Conservation (phyloP, 1,140 invertebrate species). For the Drosophila aff. region DNA sequence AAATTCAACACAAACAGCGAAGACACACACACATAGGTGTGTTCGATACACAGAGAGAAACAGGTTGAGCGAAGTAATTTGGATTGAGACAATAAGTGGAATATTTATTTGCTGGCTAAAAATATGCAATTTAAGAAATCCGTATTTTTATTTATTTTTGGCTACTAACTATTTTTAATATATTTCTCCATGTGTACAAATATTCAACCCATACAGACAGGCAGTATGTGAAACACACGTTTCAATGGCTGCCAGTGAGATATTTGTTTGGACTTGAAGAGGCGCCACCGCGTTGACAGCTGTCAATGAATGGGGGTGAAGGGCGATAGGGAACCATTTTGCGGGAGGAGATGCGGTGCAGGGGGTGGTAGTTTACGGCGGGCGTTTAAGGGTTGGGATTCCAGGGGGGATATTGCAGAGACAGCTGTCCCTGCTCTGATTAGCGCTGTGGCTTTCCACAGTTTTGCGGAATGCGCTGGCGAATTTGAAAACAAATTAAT, state of each 20-base stretch:
- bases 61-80: too few species aligned
- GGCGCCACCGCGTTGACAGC: conserved; percentile 67
- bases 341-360: conserved; percentile 1
- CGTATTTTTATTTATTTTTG: not conserved
- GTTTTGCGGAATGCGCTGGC: conserved; percentile 36
- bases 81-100: too few species aligned
- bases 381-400: not conserved
- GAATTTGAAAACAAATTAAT: conserved; percentile 41
- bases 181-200: conserved; percentile 2
- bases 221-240: conserved; percentile 14
- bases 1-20: conserved; percentile 1
- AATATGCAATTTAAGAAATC: not conserved
- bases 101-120: too few species aligned
- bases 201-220: conserved; percentile 8
- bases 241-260: conserved; percentile 38
- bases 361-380: not conserved
- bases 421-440: conserved; percentile 40
- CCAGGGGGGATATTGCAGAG: conserved; percentile 13
- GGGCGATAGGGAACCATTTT: conserved; percentile 34
- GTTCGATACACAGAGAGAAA: not conserved
- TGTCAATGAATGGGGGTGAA: conserved; percentile 50
- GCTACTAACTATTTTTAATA: not conserved
- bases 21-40: not conserved
- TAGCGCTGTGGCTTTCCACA: conserved; percentile 41
- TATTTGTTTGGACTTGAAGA: conserved; percentile 51